A percentile compares a stretch with the other conserved stretches of the same genome.
phyloP scores from a whole-genome alignment of 2,888 invertebrate genomes.

The Drosophila yooni region DNA sequence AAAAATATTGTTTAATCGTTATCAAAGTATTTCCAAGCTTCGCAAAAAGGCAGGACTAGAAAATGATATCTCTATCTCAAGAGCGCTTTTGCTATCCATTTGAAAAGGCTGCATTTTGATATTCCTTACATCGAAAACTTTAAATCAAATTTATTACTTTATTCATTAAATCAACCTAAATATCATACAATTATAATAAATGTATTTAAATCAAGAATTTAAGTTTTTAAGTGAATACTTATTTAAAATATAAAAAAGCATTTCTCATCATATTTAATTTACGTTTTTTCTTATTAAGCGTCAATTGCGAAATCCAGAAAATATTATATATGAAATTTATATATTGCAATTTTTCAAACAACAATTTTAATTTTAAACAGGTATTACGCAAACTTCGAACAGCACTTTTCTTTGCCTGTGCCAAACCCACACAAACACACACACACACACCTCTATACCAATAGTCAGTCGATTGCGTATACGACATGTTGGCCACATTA shows the following conservation, averaged over 20 bases:
- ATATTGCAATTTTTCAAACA: background rate
- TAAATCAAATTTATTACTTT: background rate
- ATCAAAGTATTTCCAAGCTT: background rate
- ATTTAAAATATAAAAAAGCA: background rate
- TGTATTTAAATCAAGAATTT: background rate
- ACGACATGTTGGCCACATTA: conserved; percentile 31
- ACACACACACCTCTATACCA: conserved; percentile 6
- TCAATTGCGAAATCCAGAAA: background rate
- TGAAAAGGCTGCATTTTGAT: background rate
- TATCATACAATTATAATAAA: background rate
- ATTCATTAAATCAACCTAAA: background rate
- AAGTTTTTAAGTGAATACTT: background rate
- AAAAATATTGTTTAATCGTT: background rate
- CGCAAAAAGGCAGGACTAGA: background rate
- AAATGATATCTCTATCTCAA: background rate
- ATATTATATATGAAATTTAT: background rate
- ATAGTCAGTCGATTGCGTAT: conserved; percentile 26
- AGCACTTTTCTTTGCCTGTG: background rate
- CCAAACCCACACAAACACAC: conserved; percentile 6
- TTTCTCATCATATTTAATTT: too few relatives aligned
- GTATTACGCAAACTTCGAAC: background rate
- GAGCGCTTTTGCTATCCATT: background rate
- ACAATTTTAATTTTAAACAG: background rate
- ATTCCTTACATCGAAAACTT: background rate
- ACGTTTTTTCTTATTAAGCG: background rate